A percentile compares a stretch with the other conserved stretches of the same genome.
Evolutionary conservation across 2,113 vertebrate species (phyloP).

Genomic region (Centropristis striata): DNA sequence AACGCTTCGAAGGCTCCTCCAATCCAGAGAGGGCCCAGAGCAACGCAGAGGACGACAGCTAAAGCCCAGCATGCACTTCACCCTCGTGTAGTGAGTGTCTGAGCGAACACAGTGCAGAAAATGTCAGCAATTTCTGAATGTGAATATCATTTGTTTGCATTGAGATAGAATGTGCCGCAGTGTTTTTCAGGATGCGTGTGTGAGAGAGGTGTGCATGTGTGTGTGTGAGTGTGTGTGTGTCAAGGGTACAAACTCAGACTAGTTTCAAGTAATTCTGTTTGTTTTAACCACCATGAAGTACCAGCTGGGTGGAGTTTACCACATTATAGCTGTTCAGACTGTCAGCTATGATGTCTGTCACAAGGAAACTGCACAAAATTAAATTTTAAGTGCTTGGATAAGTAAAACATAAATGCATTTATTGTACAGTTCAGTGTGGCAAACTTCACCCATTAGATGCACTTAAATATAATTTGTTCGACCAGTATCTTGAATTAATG

Average conservation of each 20-base stretch:
- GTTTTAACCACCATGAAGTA: conserved; percentile 42
- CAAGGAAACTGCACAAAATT: conserved; percentile 16
- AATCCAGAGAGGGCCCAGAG: conserved; percentile 79
- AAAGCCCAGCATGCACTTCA: conserved; percentile 27
- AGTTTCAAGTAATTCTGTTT: conserved; percentile 34
- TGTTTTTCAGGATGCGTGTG: conserved; percentile 6
- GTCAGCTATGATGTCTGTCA: neutral
- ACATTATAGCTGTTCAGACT: conserved; percentile 13
- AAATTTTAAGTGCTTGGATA: conserved; percentile 20
- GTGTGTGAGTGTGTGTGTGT: neutral
- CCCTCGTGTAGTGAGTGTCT: conserved; percentile 12
- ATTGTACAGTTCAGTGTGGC: conserved; percentile 4
- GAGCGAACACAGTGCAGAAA: conserved; percentile 16
- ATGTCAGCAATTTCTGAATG: conserved; percentile 49
- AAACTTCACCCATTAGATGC: conserved; percentile 42
- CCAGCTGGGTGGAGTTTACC: conserved; percentile 45
- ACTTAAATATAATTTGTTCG: conserved; percentile 46
- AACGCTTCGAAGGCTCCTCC: conserved; percentile 91
- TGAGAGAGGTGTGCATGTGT: conserved; percentile 6
- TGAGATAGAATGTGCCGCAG: conserved; percentile 25
- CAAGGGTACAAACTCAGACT: conserved; percentile 21
- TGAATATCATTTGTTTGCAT: conserved; percentile 38
- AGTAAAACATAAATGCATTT: conserved; percentile 11
- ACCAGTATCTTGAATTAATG: conserved; percentile 1
- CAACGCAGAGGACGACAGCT: conserved; percentile 67